Conservation (phyloP, 92 coral and sea anemone genomes). For the Pocillopora meandrina region DNA sequence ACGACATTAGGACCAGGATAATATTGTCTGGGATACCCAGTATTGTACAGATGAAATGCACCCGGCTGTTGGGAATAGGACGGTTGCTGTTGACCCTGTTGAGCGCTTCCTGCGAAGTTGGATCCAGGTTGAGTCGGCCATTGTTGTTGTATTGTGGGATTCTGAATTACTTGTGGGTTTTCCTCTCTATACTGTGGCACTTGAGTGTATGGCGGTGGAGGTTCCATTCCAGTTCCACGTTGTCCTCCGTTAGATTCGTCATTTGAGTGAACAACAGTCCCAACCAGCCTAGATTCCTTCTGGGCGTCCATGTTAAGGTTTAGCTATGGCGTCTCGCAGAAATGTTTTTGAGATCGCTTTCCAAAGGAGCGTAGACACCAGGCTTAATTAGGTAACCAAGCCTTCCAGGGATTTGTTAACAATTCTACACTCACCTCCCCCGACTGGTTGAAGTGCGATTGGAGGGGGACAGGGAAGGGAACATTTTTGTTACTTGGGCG, state of each 20-base stretch:
- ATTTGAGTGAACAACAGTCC: neutral
- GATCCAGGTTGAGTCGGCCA: too few relatives aligned
- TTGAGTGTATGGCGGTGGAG: constrained; percentile 30
- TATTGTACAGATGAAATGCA: neutral
- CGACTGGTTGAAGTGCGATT: too few relatives aligned
- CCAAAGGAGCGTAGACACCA: too few relatives aligned
- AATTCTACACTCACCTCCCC: too few relatives aligned
- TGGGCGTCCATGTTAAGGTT: neutral
- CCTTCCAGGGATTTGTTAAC: too few relatives aligned
- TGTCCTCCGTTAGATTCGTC: neutral
- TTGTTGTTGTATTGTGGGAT: constrained; percentile 20
- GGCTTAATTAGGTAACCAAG: too few relatives aligned
- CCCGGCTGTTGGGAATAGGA: neutral
- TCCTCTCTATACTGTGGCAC: constrained; percentile 1
- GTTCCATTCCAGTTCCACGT: neutral
- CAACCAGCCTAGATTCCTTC: neutral
- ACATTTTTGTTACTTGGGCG: too few relatives aligned
- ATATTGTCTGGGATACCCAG: neutral
- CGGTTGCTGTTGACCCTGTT: neutral
- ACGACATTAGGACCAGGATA: neutral
- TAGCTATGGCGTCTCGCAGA: too few relatives aligned
- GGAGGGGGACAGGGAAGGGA: too few relatives aligned
- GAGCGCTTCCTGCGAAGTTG: neutral
- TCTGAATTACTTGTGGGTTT: constrained; percentile 5
- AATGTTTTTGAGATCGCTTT: too few relatives aligned